These are phyloP conservation scores for Vanessa atalanta DNA, from an alignment of 1,140 invertebrate genomes.

Conservation along the genomic window DNA sequence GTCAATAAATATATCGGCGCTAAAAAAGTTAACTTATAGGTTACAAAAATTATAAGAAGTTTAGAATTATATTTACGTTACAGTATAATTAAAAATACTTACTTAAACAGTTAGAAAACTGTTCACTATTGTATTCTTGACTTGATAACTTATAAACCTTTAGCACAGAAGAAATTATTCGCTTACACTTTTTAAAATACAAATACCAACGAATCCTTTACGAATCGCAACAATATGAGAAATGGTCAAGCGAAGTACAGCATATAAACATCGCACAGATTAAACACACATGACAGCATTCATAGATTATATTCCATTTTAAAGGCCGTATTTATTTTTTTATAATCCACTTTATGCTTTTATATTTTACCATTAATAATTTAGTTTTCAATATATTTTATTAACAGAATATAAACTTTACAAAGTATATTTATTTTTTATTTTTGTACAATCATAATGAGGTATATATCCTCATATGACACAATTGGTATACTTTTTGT, in stretches of 20 bases:
- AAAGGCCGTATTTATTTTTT: too few relatives aligned
- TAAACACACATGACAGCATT: neutral
- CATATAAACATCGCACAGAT: neutral
- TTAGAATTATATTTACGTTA: neutral
- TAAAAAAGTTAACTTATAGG: neutral
- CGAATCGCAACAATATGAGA: conserved; percentile 12
- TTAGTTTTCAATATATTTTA: too few relatives aligned
- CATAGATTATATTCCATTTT: neutral
- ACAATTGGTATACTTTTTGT: too few relatives aligned
- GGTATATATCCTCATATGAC: too few relatives aligned
- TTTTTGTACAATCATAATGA: too few relatives aligned
- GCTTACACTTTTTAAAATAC: conserved; percentile 2
- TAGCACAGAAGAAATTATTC: neutral
- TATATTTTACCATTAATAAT: too few relatives aligned
- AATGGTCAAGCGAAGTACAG: neutral
- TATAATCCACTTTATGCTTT: too few relatives aligned
- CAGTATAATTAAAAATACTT: neutral
- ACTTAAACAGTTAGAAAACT: neutral
- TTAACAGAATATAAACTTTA: too few relatives aligned
- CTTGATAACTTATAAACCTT: neutral
- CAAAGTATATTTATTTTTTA: too few relatives aligned
- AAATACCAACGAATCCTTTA: conserved; percentile 2
- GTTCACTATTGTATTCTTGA: neutral
- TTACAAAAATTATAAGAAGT: neutral
- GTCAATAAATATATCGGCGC: neutral